phyloP scores from a whole-genome alignment of 53 echinoderm and acorn worm species.

The Mesocentrotus franciscanus region DNA sequence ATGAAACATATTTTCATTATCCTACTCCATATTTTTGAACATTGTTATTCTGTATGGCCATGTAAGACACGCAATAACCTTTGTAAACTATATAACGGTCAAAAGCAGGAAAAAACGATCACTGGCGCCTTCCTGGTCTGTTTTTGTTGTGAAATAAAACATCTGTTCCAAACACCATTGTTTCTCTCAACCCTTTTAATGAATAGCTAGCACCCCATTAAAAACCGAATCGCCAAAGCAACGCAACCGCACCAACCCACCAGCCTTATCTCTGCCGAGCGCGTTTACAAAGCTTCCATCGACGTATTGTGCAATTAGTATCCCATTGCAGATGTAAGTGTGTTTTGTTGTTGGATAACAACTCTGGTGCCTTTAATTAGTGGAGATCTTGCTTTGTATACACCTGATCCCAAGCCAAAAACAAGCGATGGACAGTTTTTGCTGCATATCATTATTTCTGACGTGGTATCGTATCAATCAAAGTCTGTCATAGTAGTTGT shows the following conservation, averaged over 20 bases:
- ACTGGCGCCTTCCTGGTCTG: neutral
- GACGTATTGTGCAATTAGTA: neutral
- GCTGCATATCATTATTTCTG: slow-evolving; percentile 5
- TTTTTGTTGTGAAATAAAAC: neutral
- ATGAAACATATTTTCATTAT: too few relatives aligned
- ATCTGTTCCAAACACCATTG: neutral
- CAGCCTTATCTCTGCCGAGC: neutral
- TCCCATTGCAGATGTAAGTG: neutral
- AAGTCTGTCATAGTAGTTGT: neutral
- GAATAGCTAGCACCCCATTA: neutral
- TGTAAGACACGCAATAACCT: neutral
- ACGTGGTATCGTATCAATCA: neutral
- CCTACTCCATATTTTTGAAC: too few relatives aligned
- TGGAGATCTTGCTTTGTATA: neutral
- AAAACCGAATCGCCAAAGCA: neutral
- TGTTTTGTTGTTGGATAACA: neutral
- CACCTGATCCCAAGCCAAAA: slow-evolving; percentile 34
- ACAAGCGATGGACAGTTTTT: neutral
- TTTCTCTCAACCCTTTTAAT: neutral
- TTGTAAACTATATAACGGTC: neutral
- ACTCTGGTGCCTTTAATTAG: slow-evolving; percentile 2
- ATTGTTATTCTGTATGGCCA: too few relatives aligned
- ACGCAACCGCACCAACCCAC: neutral
- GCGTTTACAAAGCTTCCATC: neutral
- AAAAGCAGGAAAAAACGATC: neutral